Base-by-base conservation (phyloP, 2,113 vertebrate genomes). In the Tachuris rubrigastra region DNA sequence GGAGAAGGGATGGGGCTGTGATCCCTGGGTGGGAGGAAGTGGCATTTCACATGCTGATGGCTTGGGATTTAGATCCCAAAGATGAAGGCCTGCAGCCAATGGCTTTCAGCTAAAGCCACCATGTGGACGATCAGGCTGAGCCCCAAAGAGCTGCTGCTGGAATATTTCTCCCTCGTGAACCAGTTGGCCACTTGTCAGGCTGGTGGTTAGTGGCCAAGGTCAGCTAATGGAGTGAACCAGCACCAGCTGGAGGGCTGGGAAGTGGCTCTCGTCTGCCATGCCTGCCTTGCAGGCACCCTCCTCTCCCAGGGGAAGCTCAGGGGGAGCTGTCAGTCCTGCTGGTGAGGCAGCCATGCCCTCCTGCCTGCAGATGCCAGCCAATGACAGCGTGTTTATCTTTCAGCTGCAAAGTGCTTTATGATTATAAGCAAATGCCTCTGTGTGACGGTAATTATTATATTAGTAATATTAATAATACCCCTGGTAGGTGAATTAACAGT, bases 161-260 rank as follows among this genome's bases (percentile, higher is more conserved):
- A 46, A 74, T 59, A 42, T 81, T 78, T 77, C 44, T 90, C 85
- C 93, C 55, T 87, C 0, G 0, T 58, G 74, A 83, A 67, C 71
- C 82, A 44, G 16, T n/a, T 95, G 91, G 93, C 91, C 60, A 52
- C 84, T 92, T 42, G 69, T 95, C 96, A 89, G 80, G 23, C 50
- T 5, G 18, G 82, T 68, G 71, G 53, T 75, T 69, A 55, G 66
- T 62, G 78, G 92, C 87, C 31, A 14, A 33, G 58, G 55, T 82
- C 92, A 85, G 89, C 93, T 87, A 91, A 67, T 71, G 55, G 83
- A 86, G 50, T 10, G 11, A 83, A 69, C 10, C 4, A 4, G 47
- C 28, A 9, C 55, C 0, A 1, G 23, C 25, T 0, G 0, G 76
- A 86, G 80, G 56, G 60, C 59, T 89, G 87, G 80, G 73, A 84